Evolutionary conservation across 2,888 invertebrate genomes (phyloP), one percentile per base, ranked within the genome.

Genomic region (Philereme vetulata): DNA sequence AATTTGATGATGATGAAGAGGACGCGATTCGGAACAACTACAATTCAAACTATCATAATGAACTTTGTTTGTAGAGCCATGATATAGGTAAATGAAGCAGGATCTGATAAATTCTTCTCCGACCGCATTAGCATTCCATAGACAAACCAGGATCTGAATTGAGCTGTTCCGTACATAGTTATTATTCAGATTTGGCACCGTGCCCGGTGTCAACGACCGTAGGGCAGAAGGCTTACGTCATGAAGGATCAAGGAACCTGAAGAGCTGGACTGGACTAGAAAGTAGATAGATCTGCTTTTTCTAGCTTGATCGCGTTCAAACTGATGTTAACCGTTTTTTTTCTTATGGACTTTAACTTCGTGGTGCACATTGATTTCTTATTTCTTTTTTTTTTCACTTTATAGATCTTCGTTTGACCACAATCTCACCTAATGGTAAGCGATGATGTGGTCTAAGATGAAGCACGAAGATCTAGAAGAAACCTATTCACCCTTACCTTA

Each of bases 151-250:
- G 83, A 85, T 83, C 83, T 81, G 78, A 81, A 79, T 81, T 78
- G 74, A 78, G 75, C 76, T 74, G 82, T 74, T 77, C 80, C 77
- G 73, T 81, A 83, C 80, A 81, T 84, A 84, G 86, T 84, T 84
- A 86, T 88, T 87, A 84, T 84, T 85, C 82, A 78, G 82, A 82
- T 87, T 88, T 88, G 87, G 88, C 87, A 82, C 81, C 77, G 72
- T 70, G 78, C 78, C 75, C 73, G 72, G 75, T 78, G 86, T 86
- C 85, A 85, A 81, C 71, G 85, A 72, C 82, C 78, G 64, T 72
- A 79, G 75, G 21, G 21, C 21, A 21, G 21, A 9, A 10, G 75
- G 75, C 76, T 75, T 71, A 68, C 66, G 58, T 72, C 50, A 56
- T 55, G 32, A 35, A 48, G 45, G 54, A 60, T 46, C 56, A 50